A percentile compares a stretch with the other conserved stretches of the same genome.
Conservation (phyloP, 2,888 invertebrate genomes). For the Ormyrus labotus region DNA sequence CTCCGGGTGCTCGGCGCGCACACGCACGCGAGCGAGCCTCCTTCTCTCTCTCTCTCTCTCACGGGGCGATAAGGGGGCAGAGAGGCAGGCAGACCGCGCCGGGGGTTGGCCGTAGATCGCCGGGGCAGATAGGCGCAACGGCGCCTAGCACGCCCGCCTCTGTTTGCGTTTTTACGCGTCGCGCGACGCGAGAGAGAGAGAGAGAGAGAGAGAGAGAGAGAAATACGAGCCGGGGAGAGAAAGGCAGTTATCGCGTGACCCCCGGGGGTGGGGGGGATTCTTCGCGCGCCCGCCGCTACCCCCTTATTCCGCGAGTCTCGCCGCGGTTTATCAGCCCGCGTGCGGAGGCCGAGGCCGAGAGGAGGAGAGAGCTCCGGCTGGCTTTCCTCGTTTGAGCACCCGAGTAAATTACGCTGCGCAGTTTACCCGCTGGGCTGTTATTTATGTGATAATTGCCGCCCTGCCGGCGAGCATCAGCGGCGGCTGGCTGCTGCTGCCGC, state of each 20-base stretch:
- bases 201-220: not conserved
- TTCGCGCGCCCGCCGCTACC: not conserved
- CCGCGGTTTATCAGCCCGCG: not conserved
- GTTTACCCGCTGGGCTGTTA: constrained; percentile 31
- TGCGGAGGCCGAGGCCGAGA: not conserved
- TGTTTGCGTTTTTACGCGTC: constrained; percentile 40
- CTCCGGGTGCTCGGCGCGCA: not conserved
- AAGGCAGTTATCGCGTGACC: constrained; percentile 17
- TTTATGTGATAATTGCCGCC: constrained; percentile 41
- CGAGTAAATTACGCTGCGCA: constrained; percentile 45
- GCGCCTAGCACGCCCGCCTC: constrained; percentile 21
- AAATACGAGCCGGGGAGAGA: constrained; percentile 30
- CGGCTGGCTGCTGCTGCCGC: not conserved
- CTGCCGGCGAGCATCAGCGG: not conserved
- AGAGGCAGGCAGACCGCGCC: not conserved
- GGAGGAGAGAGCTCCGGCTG: not conserved
- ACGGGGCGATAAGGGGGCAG: constrained; percentile 15
- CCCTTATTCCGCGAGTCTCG: not conserved
- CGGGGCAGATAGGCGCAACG: constrained; percentile 4
- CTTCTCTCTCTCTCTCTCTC: not conserved
- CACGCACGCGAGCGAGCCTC: not conserved
- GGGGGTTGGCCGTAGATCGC: too few species aligned
- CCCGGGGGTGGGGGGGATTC: not conserved
- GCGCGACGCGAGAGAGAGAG: not conserved
- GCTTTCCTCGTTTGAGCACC: not conserved